Evolutionary conservation across 2,888 invertebrate genomes (phyloP).

Genomic region (Mimas tiliae): DNA sequence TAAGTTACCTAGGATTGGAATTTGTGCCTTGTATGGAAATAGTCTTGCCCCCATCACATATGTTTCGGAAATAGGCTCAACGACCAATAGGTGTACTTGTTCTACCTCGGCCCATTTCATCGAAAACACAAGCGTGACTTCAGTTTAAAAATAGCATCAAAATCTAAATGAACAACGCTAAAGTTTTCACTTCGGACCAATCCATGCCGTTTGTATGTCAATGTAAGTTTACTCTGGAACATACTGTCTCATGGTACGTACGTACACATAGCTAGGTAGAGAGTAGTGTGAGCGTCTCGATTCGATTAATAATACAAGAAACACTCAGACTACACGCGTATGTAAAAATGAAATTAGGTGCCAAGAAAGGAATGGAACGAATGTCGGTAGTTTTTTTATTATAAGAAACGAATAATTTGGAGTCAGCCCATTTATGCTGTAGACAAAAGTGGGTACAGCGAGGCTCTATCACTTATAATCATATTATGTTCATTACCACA

Average conservation of each 20-base stretch:
- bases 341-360: conserved; percentile 15
- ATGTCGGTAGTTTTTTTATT: background rate
- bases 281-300: conserved; percentile 20
- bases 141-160: background rate
- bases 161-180: conserved; percentile 13
- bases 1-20: too few species aligned
- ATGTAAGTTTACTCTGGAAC: conserved; percentile 30
- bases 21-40: too few species aligned
- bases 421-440: too few species aligned
- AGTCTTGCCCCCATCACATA: too few species aligned
- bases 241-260: background rate
- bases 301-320: conserved; percentile 29
- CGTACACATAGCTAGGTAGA: background rate
- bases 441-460: too few species aligned
- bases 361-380: background rate
- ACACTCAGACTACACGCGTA: conserved; percentile 3
- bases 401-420: too few species aligned
- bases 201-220: conserved; percentile 35
- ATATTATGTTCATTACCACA: too few species aligned
- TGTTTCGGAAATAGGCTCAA: too few species aligned
- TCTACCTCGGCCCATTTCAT: too few species aligned
- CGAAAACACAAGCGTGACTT: too few species aligned
- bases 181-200: conserved; percentile 32
- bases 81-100: too few species aligned
- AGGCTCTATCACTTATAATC: too few species aligned